phyloP scores from a whole-genome alignment of 1,140 invertebrate genomes.

The Potamilus streckersoni region DNA sequence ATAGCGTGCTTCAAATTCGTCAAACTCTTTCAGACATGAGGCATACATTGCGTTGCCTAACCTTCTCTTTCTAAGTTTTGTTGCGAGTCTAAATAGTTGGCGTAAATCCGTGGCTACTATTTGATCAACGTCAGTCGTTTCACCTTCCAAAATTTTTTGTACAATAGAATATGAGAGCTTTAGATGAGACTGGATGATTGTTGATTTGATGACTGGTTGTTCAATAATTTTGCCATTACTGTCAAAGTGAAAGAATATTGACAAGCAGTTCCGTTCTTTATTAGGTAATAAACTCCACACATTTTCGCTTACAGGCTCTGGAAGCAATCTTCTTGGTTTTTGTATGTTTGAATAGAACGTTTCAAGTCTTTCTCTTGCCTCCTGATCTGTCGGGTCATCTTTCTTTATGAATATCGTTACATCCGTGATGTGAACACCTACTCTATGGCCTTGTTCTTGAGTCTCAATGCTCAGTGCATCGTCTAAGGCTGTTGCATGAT shows the following conservation, averaged over 20 bases:
- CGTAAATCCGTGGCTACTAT: conserved; percentile 17
- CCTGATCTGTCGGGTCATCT: conserved; percentile 42
- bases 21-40: conserved; percentile 39
- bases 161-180: conserved; percentile 37
- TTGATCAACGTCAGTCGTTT: not conserved
- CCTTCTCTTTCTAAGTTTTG: conserved; percentile 31
- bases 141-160: conserved; percentile 28
- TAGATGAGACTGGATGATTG: conserved; percentile 21
- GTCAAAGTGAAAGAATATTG: conserved; percentile 42
- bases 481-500: conserved; percentile 97
- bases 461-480: conserved; percentile 85
- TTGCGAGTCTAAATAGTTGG: conserved; percentile 29
- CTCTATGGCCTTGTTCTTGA: conserved; percentile 20
- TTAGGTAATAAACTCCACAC: conserved; percentile 62
- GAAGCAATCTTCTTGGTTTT: conserved; percentile 62
- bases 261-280: conserved; percentile 46
- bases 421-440: conserved; percentile 62
- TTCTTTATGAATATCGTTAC: conserved; percentile 50
- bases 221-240: conserved; percentile 23
- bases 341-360: conserved; percentile 48
- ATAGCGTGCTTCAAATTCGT: conserved; percentile 14
- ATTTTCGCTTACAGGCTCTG: conserved; percentile 58
- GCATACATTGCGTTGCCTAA: conserved; percentile 27
- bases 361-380: conserved; percentile 48
- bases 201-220: conserved; percentile 20